Percentiles rank a stretch among this genome's conserved stretches.
phyloP scores from a whole-genome alignment of 2,888 invertebrate species.

The Nymphalis urticae region DNA sequence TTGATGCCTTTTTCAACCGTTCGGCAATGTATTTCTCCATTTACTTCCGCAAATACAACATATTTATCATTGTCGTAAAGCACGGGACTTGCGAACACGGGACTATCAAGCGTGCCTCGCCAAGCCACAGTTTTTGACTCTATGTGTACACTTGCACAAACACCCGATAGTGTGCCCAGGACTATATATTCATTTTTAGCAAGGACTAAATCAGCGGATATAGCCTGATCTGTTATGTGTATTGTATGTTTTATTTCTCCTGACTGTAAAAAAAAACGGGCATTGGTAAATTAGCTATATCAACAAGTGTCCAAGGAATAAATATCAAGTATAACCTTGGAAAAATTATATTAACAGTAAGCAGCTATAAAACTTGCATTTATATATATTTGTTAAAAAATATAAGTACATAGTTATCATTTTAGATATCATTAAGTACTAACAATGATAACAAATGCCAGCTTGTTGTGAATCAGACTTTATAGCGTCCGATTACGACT shows the following conservation, averaged over 20 bases:
- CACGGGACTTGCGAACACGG: conserved; percentile 85
- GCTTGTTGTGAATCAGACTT: neutral
- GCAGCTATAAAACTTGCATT: neutral
- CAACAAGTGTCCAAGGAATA: neutral
- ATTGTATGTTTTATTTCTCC: conserved; percentile 67
- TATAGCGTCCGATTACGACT: neutral
- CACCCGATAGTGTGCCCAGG: conserved; percentile 82
- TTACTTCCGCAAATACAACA: conserved; percentile 80
- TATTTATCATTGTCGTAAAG: conserved; percentile 79
- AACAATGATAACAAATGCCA: too few species aligned
- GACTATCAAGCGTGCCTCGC: conserved; percentile 80
- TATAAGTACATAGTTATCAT: conserved; percentile 6
- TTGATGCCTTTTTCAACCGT: conserved; percentile 73
- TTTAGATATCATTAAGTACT: too few species aligned
- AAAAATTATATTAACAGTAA: neutral
- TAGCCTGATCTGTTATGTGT: conserved; percentile 65
- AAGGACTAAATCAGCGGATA: conserved; percentile 73
- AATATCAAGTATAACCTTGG: too few species aligned
- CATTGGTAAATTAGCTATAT: neutral
- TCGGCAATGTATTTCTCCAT: conserved; percentile 80
- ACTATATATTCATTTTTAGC: conserved; percentile 67
- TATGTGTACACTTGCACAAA: conserved; percentile 77
- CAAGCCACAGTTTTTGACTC: conserved; percentile 80
- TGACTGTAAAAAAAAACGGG: conserved; percentile 64
- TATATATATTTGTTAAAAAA: neutral